Evolutionary conservation across 2,797 vertebrate species (phyloP).

Genomic region (Muscicapa comitata): DNA sequence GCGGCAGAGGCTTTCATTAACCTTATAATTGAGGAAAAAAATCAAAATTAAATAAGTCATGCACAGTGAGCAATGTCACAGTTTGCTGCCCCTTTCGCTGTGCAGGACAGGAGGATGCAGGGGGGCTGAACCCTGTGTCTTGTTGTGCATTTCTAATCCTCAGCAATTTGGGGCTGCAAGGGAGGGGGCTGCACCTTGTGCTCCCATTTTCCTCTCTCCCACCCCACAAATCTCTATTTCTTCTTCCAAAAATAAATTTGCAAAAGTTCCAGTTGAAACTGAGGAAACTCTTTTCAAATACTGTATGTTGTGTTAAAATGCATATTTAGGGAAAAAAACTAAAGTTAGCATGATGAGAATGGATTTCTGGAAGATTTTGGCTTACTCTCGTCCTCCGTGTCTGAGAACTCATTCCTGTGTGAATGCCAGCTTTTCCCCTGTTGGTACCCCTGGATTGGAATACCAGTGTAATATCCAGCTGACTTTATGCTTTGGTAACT

Average conservation of each 20-base stretch:
- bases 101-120: background rate
- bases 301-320: background rate
- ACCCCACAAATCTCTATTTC: background rate
- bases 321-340: rapidly evolving
- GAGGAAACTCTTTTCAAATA: background rate
- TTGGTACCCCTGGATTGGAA: background rate
- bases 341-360: background rate
- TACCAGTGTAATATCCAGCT: background rate
- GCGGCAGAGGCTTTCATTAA: background rate
- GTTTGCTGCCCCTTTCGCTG: background rate
- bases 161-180: background rate
- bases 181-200: background rate
- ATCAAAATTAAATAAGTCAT: background rate
- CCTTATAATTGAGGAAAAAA: background rate
- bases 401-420: background rate
- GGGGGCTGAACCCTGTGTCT: background rate
- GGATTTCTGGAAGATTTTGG: background rate
- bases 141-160: background rate
- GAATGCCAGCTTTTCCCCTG: background rate
- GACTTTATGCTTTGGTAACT: conserved; percentile 3
- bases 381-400: rapidly evolving
- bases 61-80: background rate
- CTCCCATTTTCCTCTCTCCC: background rate
- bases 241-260: background rate
- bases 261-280: background rate